Evolutionary conservation across 1,140 invertebrate species (phyloP), one percentile per base, ranked within the genome.

Genomic region (Cryptotermes secundus): DNA sequence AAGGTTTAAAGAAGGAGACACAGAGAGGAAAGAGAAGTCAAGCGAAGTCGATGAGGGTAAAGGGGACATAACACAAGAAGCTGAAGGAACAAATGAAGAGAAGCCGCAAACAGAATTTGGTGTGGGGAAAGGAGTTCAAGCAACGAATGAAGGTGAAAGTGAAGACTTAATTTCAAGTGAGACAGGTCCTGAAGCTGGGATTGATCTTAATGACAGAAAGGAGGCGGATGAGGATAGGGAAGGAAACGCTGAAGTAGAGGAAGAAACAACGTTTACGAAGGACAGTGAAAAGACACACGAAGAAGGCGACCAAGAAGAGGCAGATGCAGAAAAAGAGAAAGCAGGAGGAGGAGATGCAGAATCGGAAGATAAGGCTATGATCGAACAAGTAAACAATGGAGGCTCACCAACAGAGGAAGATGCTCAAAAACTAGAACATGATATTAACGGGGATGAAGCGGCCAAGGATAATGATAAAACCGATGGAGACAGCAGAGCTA

Each of bases 361-460:
- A 22, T 49, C 45, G 22, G 19, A 14, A 49, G 45, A 14, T 3
- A 49, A 49, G 10, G 19, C 1, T 16, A 19, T 22, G 12, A 49
- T 14, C 22, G 45, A 49, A 49, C 45, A 49, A 19, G 45, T 19
- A 49, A 19, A 49, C 16, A 49, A 19, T 22, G 16, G 45, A 22
- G 45, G 19, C 19, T 19, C 45, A 49, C 45, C 14, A 34, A 38
- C 80, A 10, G 80, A 81, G 0, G 19, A 38, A 16, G 80, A 81
- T 2, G 38, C 38, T 34, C 35, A 81, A 35, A 34, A 80, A 22
- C 79, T 80, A 36, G 31, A 87, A 87, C 84, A 85, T 87, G 22
- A 88, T 42, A 42, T 42, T 42, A 42, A 42, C 9, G 38, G 1
- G 16, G 16, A 42, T 10, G 38, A 42, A 10, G 38, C 9, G 6